Evolutionary conservation across 30 jellyfish, hydroid and myxozoan species (phyloP), one percentile per base, ranked within the genome.

Genomic region (Cassiopea xamachana): DNA sequence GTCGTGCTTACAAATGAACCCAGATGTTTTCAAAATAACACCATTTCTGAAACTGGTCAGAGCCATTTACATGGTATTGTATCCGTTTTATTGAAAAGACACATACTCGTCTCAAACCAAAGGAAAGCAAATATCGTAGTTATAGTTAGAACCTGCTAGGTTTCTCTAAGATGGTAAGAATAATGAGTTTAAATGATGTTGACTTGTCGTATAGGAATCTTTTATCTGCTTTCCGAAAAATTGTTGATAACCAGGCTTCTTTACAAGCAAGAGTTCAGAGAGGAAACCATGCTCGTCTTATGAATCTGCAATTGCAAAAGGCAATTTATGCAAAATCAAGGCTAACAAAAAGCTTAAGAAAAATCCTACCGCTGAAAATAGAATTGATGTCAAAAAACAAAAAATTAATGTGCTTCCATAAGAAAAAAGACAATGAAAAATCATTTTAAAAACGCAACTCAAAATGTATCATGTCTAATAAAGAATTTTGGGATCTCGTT

Each of bases 101-200:
- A 82, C 83, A 82, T 82, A 10, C 91, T 45, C 91, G 91, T 70
- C 82, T 82, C 81, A 82, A 82, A 82, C 91, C 91, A 15, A 82
- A 82, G 51, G 64, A 62, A 18, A 67, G 58, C 60, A 80, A 44
- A 59, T 80, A 80, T 62, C 89, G 89, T 80, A 80, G 89, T 61
- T 80, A 44, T 80, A 80, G 17, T 67, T 70, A 19, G 82, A 82
- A 2, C 72, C 83, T 61, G 91, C 27, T 62, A 82, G 19, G 47
- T 82, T 62, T 70, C 81, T 62, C 70, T 83, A 70, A 82, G 91
- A 82, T 82, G 91, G 64, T 46, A 82, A 39, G 82, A 70, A 82
- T 82, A 82, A 39, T 47, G 91, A 82, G 73, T 82, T 80, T 59
- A 80, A 77, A 77, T 77, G 86, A 77, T 51, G 86, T 72, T 15